Base-by-base conservation (phyloP, 1,140 invertebrate species). In the Trichonephila inaurata region DNA sequence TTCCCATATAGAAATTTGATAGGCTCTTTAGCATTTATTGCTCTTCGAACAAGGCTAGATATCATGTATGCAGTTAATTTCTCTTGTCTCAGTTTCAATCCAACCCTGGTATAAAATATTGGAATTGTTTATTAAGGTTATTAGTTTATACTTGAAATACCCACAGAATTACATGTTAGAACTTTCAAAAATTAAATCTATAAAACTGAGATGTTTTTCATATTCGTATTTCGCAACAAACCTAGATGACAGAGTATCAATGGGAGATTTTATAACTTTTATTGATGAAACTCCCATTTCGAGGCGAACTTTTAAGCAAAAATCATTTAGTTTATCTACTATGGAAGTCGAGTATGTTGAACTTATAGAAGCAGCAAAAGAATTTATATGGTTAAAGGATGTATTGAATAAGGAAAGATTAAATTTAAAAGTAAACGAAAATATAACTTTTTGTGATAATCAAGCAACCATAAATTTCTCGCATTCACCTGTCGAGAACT, bases 261-360 rank as follows among this genome's bases (percentile, higher is more conserved):
- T 92, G 24, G 44, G 33, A 18, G 81, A 24, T 0, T 40, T 62
- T 4, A 44, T 85, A 51, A 33, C 44, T 6, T 66, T 92, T 40
- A 28, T n/a, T n/a, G 28, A 28, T 28, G 28, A 28, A 28, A 28
- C 28, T 28, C 28, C 28, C 28, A 28, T 28, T 85, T 24, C 94
- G 10, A 96, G 95, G 95, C 82, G 93, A 16, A 94, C 94, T 72
- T 95, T 94, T 72, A 95, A 95, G 83, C 95, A 96, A 83, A 93
- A 93, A 16, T 94, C 88, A 7, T 94, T 95, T 28, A 95, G 95
- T 64, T 94, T 96, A 5, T 96, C 95, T 16, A 95, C 94, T 19
- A 95, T 95, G 2, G 95, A 96, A 95, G 95, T 95, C 2, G 96
- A 96, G 90, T 96, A 95, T 92, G 95, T 96, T 93, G 92, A 95